Percentiles rank a stretch among this genome's conserved stretches.
These are phyloP conservation scores for Drosophila murphyi DNA, from an alignment of 1,140 invertebrate genomes.

Conservation along the genomic window DNA sequence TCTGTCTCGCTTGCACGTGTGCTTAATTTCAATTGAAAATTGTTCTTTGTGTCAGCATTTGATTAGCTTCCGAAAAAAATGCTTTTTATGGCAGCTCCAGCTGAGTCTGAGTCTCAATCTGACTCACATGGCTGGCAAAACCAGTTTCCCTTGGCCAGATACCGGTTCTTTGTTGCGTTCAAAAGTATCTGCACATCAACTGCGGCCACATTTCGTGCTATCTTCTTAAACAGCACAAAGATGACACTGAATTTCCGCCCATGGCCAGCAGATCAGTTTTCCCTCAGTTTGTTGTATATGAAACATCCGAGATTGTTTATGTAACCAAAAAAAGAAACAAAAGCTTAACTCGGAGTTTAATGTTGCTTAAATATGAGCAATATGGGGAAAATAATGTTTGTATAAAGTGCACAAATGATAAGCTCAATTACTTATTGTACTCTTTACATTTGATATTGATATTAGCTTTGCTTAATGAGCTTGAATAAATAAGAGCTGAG, in stretches of 20 bases:
- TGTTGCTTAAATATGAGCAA: too few relatives aligned
- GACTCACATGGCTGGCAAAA: conserved; percentile 42
- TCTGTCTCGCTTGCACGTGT: conserved; percentile 31
- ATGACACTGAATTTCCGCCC: conserved; percentile 1
- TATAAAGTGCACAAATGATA: too few relatives aligned
- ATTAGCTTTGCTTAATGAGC: too few relatives aligned
- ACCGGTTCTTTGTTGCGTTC: conserved; percentile 31
- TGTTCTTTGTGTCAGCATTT: conserved; percentile 46
- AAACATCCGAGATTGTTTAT: not conserved
- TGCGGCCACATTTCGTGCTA: conserved; percentile 31
- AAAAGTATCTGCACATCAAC: conserved; percentile 23
- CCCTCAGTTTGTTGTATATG: not conserved
- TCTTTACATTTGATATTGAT: too few relatives aligned
- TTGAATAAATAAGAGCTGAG: too few relatives aligned
- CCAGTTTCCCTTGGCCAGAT: conserved; percentile 36
- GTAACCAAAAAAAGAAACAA: not conserved
- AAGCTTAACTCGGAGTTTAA: not conserved
- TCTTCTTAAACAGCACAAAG: conserved; percentile 5
- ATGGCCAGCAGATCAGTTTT: conserved; percentile 17
- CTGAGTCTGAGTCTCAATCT: conserved; percentile 5
- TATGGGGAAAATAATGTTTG: too few relatives aligned
- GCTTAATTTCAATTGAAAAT: conserved; percentile 43
- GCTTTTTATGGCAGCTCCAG: conserved; percentile 14
- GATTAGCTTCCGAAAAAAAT: conserved; percentile 24
- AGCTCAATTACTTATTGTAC: too few relatives aligned